Conservation (phyloP, 2,888 invertebrate genomes). For the Pediacus dermestoides region DNA sequence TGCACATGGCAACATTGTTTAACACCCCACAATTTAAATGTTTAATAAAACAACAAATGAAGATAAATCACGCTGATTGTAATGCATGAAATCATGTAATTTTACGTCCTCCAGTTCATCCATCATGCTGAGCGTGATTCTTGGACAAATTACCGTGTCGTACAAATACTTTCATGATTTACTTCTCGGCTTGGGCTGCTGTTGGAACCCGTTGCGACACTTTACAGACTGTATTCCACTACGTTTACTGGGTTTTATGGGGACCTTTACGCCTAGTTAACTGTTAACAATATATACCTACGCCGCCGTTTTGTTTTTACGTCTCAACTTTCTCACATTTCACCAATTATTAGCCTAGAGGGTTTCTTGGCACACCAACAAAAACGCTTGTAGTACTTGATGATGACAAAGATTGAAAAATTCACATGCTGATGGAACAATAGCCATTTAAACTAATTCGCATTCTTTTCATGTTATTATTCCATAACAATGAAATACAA, state of each 20-base stretch:
- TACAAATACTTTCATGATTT: slow-evolving; percentile 5
- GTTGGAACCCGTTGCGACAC: slow-evolving; percentile 13
- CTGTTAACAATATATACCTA: slow-evolving; percentile 17
- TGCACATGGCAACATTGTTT: no score
- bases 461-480: no score
- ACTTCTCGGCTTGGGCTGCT: background rate
- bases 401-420: no score
- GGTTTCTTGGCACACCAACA: no score
- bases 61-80: slow-evolving; percentile 22
- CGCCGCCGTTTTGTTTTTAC: no score
- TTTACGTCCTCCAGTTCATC: slow-evolving; percentile 24
- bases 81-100: slow-evolving; percentile 27
- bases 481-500: no score
- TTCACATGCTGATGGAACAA: no score
- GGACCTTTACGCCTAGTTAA: slow-evolving; percentile 17
- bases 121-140: slow-evolving; percentile 25
- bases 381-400: no score
- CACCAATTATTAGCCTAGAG: no score
- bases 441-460: no score
- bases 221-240: slow-evolving; percentile 11
- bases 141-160: slow-evolving; percentile 27
- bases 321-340: no score
- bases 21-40: no score
- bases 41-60: slow-evolving; percentile 23
- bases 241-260: slow-evolving; percentile 12